Conservation (phyloP, 2,797 vertebrate genomes). For the Coccyzus lansbergi region DNA sequence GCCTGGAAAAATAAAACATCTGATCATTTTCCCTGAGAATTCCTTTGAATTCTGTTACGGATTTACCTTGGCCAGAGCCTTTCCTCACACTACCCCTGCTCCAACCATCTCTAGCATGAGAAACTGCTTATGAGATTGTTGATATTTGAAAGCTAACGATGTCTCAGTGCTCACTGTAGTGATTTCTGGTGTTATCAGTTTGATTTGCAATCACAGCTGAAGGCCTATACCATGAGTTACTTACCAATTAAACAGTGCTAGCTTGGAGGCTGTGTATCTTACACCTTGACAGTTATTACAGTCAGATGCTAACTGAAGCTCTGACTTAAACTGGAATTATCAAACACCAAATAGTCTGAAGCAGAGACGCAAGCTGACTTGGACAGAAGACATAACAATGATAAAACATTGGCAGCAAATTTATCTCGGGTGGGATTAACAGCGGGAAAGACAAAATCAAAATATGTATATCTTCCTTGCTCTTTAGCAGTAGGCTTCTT, state of each 20-base stretch:
- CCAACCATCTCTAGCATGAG: neutral
- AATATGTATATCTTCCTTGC: conserved; percentile 28
- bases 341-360: neutral
- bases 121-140: neutral
- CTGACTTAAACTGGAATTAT: conserved; percentile 41
- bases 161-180: neutral
- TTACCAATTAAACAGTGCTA: neutral
- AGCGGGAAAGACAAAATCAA: conserved; percentile 52
- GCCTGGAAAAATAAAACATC: conserved; percentile 17
- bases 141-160: neutral
- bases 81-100: neutral
- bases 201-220: conserved; percentile 9
- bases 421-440: conserved; percentile 40
- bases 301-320: conserved; percentile 7
- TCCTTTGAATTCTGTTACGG: conserved; percentile 2
- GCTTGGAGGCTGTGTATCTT: neutral
- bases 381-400: conserved; percentile 70
- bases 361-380: conserved; percentile 9
- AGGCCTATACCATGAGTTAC: neutral
- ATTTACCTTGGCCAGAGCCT: neutral
- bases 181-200: neutral
- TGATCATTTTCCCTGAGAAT: neutral
- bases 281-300: conserved; percentile 36
- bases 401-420: conserved; percentile 51
- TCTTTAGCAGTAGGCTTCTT: conserved; percentile 41